Percentiles rank a stretch among this genome's conserved stretches.
These are phyloP conservation scores for Kradibia gibbosae DNA, from an alignment of 1,140 invertebrate species.

Conservation along the genomic window DNA sequence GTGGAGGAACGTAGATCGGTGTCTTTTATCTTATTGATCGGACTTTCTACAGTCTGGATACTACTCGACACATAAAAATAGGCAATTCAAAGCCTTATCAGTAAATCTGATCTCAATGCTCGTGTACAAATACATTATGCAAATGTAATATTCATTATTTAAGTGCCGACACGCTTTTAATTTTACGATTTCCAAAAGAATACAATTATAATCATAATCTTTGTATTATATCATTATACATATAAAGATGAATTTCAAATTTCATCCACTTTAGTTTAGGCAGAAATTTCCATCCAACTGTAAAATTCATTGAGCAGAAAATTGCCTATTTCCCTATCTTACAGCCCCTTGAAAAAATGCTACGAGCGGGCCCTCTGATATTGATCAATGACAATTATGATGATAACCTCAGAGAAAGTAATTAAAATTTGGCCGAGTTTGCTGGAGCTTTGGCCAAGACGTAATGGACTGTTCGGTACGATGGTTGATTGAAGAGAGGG, in stretches of 20 bases:
- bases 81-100: constrained; percentile 10
- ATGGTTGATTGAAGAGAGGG: no score
- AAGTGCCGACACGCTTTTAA: neutral
- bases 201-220: neutral
- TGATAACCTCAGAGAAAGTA: neutral
- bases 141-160: neutral
- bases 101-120: constrained; percentile 14
- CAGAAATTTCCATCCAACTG: neutral
- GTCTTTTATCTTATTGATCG: constrained; percentile 15
- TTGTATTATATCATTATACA: neutral
- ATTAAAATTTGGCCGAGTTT: neutral
- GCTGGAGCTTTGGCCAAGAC: neutral
- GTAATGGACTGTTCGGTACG: no score
- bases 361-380: neutral
- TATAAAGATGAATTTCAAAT: neutral
- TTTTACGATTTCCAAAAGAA: neutral
- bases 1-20: neutral
- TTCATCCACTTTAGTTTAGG: neutral
- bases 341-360: neutral
- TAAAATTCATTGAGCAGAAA: constrained; percentile 28
- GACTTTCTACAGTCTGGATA: neutral
- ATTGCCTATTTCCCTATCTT: constrained; percentile 8
- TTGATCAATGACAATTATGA: constrained; percentile 5
- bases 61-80: constrained; percentile 2
- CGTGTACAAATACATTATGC: neutral